Percentiles rank a stretch among this genome's conserved stretches.
These are phyloP conservation scores for Synanthedon formicaeformis DNA, from an alignment of 2,888 invertebrate genomes.

Conservation along the genomic window DNA sequence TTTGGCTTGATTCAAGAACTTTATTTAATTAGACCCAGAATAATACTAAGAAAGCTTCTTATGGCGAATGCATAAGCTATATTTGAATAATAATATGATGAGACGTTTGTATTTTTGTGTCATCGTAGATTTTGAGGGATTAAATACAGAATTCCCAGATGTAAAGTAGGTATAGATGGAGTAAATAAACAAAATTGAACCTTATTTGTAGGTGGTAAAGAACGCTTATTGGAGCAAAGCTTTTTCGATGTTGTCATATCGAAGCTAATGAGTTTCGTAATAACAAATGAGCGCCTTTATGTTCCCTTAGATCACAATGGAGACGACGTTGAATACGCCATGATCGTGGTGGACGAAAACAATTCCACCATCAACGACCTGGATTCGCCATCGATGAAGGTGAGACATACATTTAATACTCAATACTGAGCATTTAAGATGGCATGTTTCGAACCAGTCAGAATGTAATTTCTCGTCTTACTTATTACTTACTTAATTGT, in stretches of 20 bases:
- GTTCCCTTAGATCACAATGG: constrained; percentile 64
- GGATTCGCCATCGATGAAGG: constrained; percentile 89
- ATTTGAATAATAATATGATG: too few relatives aligned
- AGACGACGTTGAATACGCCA: constrained; percentile 88
- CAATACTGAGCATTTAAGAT: neutral
- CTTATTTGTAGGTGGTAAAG: neutral
- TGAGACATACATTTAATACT: constrained; percentile 30
- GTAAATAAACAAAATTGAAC: neutral
- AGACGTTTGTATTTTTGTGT: too few relatives aligned
- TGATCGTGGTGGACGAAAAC: constrained; percentile 90
- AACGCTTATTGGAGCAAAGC: constrained; percentile 49
- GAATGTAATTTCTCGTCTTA: neutral
- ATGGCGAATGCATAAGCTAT: too few relatives aligned
- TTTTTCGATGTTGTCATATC: constrained; percentile 44
- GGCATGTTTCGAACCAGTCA: neutral
- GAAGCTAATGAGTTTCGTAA: neutral
- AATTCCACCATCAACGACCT: constrained; percentile 86
- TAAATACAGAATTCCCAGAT: too few relatives aligned
- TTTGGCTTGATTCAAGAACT: too few relatives aligned
- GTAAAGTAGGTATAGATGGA: too few relatives aligned
- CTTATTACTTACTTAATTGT: neutral
- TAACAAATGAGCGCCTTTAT: neutral
- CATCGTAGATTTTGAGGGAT: too few relatives aligned
- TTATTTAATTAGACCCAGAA: too few relatives aligned
- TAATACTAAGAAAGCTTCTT: too few relatives aligned